Conservation (phyloP, 2,797 vertebrate species). For the Fratercula arctica region DNA sequence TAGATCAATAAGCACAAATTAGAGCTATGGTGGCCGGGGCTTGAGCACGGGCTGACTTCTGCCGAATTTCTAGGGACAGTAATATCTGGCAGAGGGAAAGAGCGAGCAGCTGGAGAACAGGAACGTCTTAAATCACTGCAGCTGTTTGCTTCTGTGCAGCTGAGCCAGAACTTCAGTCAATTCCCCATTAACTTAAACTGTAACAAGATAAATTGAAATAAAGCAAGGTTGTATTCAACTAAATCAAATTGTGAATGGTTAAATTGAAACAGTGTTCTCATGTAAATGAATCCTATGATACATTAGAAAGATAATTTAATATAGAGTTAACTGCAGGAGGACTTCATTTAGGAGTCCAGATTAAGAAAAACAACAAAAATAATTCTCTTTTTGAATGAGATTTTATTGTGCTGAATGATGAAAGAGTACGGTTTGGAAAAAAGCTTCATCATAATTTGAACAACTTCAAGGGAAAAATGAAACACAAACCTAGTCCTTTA, state of each 20-base stretch:
- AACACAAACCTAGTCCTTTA: neutral
- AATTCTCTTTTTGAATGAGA: neutral
- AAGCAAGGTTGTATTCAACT: constrained; percentile 28
- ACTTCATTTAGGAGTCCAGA: neutral
- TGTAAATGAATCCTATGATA: neutral
- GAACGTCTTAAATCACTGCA: constrained; percentile 18
- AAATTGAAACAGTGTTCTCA: constrained; percentile 20
- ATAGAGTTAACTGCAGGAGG: constrained; percentile 10
- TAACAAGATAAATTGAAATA: constrained; percentile 52
- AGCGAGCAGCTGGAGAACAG: constrained; percentile 37
- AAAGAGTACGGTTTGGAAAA: neutral
- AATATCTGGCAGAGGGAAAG: constrained; percentile 13
- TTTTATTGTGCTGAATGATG: neutral
- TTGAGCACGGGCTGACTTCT: neutral
- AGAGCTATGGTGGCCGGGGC: neutral
- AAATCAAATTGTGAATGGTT: constrained; percentile 27
- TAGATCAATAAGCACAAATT: neutral
- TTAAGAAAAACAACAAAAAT: constrained; percentile 43
- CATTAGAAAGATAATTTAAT: constrained; percentile 33
- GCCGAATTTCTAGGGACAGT: neutral
- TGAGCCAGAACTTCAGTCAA: constrained; percentile 43
- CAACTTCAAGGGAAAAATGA: neutral
- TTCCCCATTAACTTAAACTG: constrained; percentile 26
- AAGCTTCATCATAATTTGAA: neutral
- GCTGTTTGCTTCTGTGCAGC: constrained; percentile 32